phyloP scores from a whole-genome alignment of 2,888 invertebrate species.

The Agrypnus murinus region DNA sequence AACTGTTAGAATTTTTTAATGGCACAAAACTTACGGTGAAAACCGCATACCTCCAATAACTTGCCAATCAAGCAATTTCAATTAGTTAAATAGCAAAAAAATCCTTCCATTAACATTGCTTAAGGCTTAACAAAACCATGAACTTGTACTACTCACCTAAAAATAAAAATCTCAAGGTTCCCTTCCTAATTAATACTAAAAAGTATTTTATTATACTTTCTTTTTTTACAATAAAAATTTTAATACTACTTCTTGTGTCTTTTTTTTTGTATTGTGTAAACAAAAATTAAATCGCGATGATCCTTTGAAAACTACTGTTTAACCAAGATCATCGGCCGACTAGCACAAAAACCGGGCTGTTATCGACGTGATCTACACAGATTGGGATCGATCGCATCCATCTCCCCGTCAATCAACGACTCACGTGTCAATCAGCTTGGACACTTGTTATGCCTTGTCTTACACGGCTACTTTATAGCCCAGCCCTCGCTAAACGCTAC shows the following conservation, averaged over 20 bases:
- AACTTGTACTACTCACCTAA: conserved; percentile 20
- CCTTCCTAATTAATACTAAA: neutral
- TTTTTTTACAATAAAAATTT: neutral
- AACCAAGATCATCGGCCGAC: conserved; percentile 39
- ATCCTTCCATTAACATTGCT: conserved; percentile 13
- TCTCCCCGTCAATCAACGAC: conserved; percentile 71
- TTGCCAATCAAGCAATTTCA: conserved; percentile 9
- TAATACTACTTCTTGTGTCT: no score
- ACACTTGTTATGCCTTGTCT: conserved; percentile 70
- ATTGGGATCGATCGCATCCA: conserved; percentile 71
- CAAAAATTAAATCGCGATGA: no score
- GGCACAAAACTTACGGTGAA: neutral
- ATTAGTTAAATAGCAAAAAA: conserved; percentile 14
- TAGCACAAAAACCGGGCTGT: conserved; percentile 50
- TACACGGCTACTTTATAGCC: conserved; percentile 69
- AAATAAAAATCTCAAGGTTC: conserved; percentile 6
- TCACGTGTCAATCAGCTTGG: conserved; percentile 71
- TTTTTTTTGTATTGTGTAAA: no score
- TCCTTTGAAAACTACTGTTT: neutral
- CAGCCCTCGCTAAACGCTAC: conserved; percentile 58
- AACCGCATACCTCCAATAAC: conserved; percentile 5
- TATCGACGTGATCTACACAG: conserved; percentile 70
- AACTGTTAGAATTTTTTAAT: neutral
- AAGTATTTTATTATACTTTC: neutral
- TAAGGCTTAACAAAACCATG: conserved; percentile 6